Conservation (phyloP, 35 echinoderm and acorn worm species). For the Lytechinus variegatus region DNA sequence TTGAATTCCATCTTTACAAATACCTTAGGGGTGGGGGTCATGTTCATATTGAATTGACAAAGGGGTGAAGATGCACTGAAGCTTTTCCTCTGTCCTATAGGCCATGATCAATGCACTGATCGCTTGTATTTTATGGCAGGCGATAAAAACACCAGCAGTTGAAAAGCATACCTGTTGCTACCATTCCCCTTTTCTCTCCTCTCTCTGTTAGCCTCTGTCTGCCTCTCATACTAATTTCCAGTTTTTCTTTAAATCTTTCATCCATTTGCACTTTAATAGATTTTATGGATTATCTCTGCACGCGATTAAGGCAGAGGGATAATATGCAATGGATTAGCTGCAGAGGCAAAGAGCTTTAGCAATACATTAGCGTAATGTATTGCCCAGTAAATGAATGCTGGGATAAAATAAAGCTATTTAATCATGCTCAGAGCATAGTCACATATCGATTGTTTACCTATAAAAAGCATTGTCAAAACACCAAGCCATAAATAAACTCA, state of each 20-base stretch:
- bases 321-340: neutral
- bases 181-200: neutral
- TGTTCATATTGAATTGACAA: neutral
- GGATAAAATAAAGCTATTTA: neutral
- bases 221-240: neutral
- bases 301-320: neutral
- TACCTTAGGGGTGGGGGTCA: slow-evolving; percentile 7
- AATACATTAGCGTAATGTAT: neutral
- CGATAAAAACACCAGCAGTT: neutral
- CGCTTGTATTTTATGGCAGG: neutral
- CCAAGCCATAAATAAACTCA: neutral
- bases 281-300: neutral
- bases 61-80: neutral
- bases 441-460: neutral
- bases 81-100: neutral
- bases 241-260: neutral
- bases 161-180: neutral
- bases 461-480: neutral
- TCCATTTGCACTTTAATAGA: neutral
- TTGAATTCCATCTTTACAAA: slow-evolving; percentile 23
- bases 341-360: neutral
- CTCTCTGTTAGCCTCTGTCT: neutral
- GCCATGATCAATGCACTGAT: neutral
- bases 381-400: neutral
- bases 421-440: neutral